Evolutionary conservation across 2,888 invertebrate species (phyloP).

Genomic region (Trachelus troglodyta): DNA sequence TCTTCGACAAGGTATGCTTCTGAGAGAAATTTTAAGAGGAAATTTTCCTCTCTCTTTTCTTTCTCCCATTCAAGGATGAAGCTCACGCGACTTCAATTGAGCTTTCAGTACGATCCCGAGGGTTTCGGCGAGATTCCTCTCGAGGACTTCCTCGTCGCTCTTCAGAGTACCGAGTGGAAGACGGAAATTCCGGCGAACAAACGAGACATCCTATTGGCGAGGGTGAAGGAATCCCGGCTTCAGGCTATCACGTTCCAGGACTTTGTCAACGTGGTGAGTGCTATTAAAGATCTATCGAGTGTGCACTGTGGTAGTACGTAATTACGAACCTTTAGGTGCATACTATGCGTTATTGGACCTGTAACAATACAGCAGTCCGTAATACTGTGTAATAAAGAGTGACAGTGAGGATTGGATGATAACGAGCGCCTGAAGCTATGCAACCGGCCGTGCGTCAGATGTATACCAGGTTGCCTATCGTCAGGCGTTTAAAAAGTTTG

Average conservation of each 20-base stretch:
- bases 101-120: conserved; percentile 85
- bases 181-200: conserved; percentile 81
- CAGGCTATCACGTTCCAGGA: conserved; percentile 92
- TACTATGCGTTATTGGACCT: not conserved
- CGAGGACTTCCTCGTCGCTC: conserved; percentile 82
- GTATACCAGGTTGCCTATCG: not conserved
- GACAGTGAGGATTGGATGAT: not conserved
- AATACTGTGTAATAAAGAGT: not conserved
- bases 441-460: not conserved
- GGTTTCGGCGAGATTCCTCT: conserved; percentile 94
- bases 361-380: not conserved
- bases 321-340: not conserved
- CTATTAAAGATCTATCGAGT: not conserved
- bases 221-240: conserved; percentile 54
- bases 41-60: not conserved
- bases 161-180: conserved; percentile 82
- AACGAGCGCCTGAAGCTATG: not conserved
- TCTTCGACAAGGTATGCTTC: conserved; percentile 82
- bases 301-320: not conserved
- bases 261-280: conserved; percentile 93
- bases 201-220: conserved; percentile 71
- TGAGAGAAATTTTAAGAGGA: not conserved
- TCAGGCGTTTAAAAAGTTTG: not conserved
- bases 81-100: conserved; percentile 7
- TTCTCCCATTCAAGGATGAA: not conserved